Conservation (phyloP, 2,888 invertebrate genomes). For the Odontothrips loti region DNA sequence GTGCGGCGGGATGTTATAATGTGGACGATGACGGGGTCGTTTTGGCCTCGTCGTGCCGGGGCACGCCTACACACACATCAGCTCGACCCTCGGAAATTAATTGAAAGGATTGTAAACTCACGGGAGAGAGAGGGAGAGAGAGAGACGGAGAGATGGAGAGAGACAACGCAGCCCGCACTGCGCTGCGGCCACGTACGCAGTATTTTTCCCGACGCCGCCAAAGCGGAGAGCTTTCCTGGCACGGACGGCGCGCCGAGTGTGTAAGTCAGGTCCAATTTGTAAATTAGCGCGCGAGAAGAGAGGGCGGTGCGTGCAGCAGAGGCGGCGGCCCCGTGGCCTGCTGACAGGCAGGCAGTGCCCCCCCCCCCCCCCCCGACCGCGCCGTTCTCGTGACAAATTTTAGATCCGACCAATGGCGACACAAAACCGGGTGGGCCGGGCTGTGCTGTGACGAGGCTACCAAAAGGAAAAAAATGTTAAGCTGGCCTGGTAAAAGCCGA, state of each 20-base stretch:
- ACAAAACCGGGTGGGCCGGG: too few relatives aligned
- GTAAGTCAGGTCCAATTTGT: constrained; percentile 5
- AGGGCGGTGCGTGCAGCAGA: too few relatives aligned
- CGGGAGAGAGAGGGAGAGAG: neutral
- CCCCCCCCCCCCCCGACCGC: neutral
- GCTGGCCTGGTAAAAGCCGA: too few relatives aligned
- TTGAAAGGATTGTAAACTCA: neutral
- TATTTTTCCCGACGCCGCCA: neutral
- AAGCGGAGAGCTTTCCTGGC: neutral
- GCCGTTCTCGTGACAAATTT: too few relatives aligned
- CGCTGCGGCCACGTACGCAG: neutral
- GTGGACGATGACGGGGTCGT: neutral
- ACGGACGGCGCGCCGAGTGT: neutral
- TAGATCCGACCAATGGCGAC: too few relatives aligned
- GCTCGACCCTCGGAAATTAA: neutral
- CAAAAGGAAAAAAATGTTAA: too few relatives aligned
- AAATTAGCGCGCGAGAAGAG: neutral
- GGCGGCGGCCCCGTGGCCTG: too few relatives aligned
- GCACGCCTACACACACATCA: neutral
- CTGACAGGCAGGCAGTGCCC: neutral
- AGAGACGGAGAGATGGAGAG: neutral
- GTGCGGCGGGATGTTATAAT: neutral
- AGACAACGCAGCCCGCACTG: neutral
- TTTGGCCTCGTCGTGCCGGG: neutral
- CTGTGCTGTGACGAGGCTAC: too few relatives aligned